phyloP scores from a whole-genome alignment of 2,113 vertebrate species.

The Syngnathus typhle region DNA sequence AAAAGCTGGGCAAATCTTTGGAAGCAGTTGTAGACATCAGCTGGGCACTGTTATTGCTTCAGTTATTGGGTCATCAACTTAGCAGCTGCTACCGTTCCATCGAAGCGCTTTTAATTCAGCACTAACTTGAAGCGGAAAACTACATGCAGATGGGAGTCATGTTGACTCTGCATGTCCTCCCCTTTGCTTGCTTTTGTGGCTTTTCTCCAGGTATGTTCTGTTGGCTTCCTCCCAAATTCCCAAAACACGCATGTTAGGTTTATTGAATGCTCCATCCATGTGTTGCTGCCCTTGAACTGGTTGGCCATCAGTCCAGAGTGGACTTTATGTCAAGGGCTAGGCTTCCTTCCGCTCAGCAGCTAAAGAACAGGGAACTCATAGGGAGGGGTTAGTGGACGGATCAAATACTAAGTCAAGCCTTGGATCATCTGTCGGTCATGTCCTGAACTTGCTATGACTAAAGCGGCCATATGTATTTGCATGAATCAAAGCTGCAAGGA shows the following conservation, averaged over 20 bases:
- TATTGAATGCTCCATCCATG: not conserved
- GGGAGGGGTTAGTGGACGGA: constrained; percentile 16
- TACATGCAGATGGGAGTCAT: not conserved
- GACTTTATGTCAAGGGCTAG: too few species aligned
- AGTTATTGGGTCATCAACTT: not conserved
- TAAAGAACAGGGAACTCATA: constrained; percentile 10
- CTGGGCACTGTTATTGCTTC: not conserved
- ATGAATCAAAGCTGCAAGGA: not conserved
- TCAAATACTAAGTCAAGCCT: constrained; percentile 25
- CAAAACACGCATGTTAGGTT: not conserved
- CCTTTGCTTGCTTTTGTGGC: too few species aligned
- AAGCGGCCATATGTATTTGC: too few species aligned
- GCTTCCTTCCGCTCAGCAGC: too few species aligned
- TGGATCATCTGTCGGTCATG: constrained; percentile 11
- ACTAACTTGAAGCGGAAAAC: not conserved
- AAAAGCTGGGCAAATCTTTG: not conserved
- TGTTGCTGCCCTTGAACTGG: too few species aligned
- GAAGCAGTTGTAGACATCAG: not conserved
- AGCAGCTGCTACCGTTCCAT: not conserved
- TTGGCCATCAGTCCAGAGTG: too few species aligned
- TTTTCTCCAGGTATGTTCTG: too few species aligned
- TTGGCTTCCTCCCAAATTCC: not conserved
- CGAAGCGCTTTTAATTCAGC: not conserved
- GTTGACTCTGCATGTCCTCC: too few species aligned
- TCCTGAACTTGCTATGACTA: not conserved